These are phyloP conservation scores for Agriotes lineatus DNA, from an alignment of 2,888 invertebrate species.

Conservation along the genomic window DNA sequence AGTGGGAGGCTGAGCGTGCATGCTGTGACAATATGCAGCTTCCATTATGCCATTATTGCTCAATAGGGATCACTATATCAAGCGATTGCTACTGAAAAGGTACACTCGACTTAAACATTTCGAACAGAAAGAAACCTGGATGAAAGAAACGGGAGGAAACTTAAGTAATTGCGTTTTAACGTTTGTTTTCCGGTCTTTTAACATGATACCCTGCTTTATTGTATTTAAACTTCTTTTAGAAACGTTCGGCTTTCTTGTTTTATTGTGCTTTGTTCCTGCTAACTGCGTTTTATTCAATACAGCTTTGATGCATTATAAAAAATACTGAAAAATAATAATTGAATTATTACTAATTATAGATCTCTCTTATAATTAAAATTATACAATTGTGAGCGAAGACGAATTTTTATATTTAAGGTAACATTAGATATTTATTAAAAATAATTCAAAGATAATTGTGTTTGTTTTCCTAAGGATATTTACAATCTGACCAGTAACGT, in stretches of 20 bases:
- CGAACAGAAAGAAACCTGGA: slow-evolving; percentile 58
- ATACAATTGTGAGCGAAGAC: too few relatives aligned
- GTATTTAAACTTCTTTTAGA: slow-evolving; percentile 40
- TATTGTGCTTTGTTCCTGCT: slow-evolving; percentile 11
- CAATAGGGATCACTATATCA: slow-evolving; percentile 63
- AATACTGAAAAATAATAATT: too few relatives aligned
- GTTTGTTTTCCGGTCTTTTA: slow-evolving; percentile 46
- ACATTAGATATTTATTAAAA: too few relatives aligned
- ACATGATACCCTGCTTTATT: slow-evolving; percentile 44
- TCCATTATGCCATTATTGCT: slow-evolving; percentile 62
- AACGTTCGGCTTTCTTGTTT: slow-evolving; percentile 17
- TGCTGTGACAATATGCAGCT: slow-evolving; percentile 61
- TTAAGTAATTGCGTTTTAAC: slow-evolving; percentile 53
- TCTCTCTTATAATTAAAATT: too few relatives aligned
- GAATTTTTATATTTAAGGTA: too few relatives aligned
- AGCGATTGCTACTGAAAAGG: slow-evolving; percentile 64
- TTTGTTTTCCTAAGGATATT: too few relatives aligned
- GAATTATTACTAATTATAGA: too few relatives aligned
- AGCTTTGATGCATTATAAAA: neutral
- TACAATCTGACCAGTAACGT: too few relatives aligned
- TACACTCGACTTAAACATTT: slow-evolving; percentile 63
- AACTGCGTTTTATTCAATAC: neutral
- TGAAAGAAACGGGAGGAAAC: slow-evolving; percentile 58
- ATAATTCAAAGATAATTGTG: too few relatives aligned
- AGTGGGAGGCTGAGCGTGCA: slow-evolving; percentile 63